Evolutionary conservation across 1,140 invertebrate species (phyloP), one percentile per base, ranked within the genome.

Genomic region (Aphelinus certus): DNA sequence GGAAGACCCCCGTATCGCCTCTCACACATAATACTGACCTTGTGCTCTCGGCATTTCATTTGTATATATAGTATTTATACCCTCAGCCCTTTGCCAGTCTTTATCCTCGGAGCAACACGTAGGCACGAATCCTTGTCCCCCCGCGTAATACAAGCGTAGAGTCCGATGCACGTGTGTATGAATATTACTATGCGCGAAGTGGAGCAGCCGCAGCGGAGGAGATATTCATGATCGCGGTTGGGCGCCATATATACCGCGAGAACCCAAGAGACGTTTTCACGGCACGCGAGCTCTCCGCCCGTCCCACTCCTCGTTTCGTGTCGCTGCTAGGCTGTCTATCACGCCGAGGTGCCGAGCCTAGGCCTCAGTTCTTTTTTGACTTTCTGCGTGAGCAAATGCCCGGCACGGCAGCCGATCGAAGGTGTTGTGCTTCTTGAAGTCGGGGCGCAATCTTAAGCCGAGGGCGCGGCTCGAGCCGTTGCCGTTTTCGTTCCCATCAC

Each of bases 261-360:
- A 80, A 79, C 76, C 71, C 43, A 77, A 77, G 76, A 80, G 80
- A 83, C 80, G 79, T 79, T 81, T 79, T 71, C 76, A 51, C 79
- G 74, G 60, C 86, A 88, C 85, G 86, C 86, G 83, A 88, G 46
- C 48, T 51, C 56, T 47, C 51, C 71, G 46, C 46, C 7, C 48
- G n/a, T 6, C 42, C 46, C 43, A 4, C 57, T 47, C 10, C 65
- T 46, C n/a, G 2, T 7, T 63, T 49, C 26, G n/a, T 42, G 5
- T 7, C 3, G 43, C 47, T 5, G n/a, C 48, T 53, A 26, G 10
- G 49, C 3, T 0, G 26, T 42, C 6, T 6, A 49, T 42, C 3
- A 10, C 49, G 46, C 3, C 4, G 45, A 56, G 7, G 3, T 6
- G 4, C 53, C 3, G 5, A 46, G 7, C 4, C 49, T 1, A 2